Conservation (phyloP, 2,113 vertebrate genomes). For the Ptilorrhoa leucosticta region DNA sequence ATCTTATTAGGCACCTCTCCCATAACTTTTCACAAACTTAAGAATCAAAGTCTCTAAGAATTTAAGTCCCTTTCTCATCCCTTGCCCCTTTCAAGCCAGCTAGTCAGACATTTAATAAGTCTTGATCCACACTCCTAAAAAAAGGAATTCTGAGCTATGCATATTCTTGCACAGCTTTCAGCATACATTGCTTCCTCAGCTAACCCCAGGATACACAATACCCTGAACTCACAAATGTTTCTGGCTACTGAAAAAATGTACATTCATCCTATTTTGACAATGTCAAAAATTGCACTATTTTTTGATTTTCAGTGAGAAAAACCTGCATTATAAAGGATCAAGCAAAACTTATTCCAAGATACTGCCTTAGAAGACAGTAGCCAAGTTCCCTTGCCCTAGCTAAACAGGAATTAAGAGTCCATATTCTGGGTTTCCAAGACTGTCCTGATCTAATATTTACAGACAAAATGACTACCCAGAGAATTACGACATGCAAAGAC, state of each 20-base stretch:
- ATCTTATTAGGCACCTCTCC: background rate
- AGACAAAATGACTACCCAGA: background rate
- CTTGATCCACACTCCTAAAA: background rate
- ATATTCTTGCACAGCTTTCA: background rate
- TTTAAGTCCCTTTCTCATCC: background rate
- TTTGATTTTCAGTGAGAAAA: background rate
- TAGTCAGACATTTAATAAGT: background rate
- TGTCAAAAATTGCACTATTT: background rate
- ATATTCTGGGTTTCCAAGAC: background rate
- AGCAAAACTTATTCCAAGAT: background rate
- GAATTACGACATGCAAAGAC: background rate
- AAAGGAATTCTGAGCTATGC: background rate
- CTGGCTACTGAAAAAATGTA: background rate
- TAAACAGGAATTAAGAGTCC: background rate
- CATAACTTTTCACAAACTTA: background rate
- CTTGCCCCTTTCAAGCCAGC: background rate
- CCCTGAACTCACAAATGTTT: background rate
- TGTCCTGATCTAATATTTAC: background rate
- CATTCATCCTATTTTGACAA: background rate
- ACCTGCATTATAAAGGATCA: background rate
- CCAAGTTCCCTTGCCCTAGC: background rate
- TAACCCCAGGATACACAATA: background rate
- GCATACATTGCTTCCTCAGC: background rate
- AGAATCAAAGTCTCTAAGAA: background rate
- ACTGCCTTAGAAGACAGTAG: background rate